These are phyloP conservation scores for Aporophyla nigra DNA, from an alignment of 2,888 invertebrate species.

Conservation along the genomic window DNA sequence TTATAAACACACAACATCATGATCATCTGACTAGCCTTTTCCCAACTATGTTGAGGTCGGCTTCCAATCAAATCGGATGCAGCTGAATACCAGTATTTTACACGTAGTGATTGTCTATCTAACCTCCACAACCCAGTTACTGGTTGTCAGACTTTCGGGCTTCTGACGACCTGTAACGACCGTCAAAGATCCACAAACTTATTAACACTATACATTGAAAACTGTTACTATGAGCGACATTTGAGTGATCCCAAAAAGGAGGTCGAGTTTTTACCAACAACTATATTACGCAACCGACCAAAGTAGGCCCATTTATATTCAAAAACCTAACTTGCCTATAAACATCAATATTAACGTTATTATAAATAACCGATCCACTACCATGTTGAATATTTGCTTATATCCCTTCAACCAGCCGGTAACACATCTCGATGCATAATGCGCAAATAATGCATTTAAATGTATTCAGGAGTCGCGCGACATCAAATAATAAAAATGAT, in stretches of 20 bases:
- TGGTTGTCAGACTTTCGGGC: too few relatives aligned
- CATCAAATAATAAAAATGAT: slow-evolving; percentile 71
- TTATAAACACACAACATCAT: too few relatives aligned
- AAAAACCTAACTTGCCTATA: not conserved
- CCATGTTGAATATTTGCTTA: slow-evolving; percentile 19
- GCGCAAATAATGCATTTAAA: slow-evolving; percentile 51
- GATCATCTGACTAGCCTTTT: too few relatives aligned
- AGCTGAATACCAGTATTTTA: too few relatives aligned
- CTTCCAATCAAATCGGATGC: too few relatives aligned
- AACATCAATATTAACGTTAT: slow-evolving; percentile 6
- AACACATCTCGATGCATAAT: slow-evolving; percentile 42
- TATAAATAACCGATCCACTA: not conserved
- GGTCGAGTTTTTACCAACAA: not conserved
- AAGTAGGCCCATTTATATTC: not conserved
- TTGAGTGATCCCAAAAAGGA: too few relatives aligned
- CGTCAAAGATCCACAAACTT: too few relatives aligned
- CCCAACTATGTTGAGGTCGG: too few relatives aligned
- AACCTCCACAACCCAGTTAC: too few relatives aligned
- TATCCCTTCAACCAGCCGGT: slow-evolving; percentile 29
- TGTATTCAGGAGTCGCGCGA: slow-evolving; percentile 48
- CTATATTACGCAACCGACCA: not conserved
- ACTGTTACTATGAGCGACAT: not conserved
- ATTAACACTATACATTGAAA: not conserved
- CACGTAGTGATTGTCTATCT: too few relatives aligned
- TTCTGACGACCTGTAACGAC: too few relatives aligned